Evolutionary conservation across 2,113 vertebrate species (phyloP), one percentile per base, ranked within the genome.

Genomic region (Motacilla tschutschensis): DNA sequence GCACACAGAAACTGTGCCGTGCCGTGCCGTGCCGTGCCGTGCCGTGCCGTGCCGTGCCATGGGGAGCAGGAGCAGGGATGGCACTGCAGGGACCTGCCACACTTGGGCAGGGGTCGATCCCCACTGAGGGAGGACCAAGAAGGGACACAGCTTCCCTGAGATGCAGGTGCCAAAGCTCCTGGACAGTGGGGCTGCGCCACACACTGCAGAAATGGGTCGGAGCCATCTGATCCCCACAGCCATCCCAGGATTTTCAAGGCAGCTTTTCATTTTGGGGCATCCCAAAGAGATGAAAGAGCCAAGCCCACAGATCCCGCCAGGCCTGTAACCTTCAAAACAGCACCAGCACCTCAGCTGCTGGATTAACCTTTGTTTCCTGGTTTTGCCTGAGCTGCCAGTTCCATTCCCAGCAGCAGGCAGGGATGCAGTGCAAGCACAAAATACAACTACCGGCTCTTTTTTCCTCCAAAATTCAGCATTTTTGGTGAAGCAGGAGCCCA

Each of bases 181-280:
- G 63, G 9, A 8, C 24, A 11, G 17, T 1, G 20, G 13, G 46
- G n/a, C 71, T 46, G 67, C 53, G 10, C 17, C 67, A 21, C 46
- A 2, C 1, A 1, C 31, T n/a, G n/a, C 21, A 17, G 77, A 21
- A 58, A 46, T 4, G 40, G 33, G 8, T 31, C 0, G 0, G 31
- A 44, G 38, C 67, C 29, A 0, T 14, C 33, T 8, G 8, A 33
- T 8, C 21, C 11, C 5, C 73, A 25, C 5, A 1, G 1, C 43
- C 16, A 7, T 33, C 25, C 22, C 1, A 2, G 41, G 13, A 9
- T 71, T 48, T 54, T 48, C 53, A 70, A 40, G 78, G 50, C 14
- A 35, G 38, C 12, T 87, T 53, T 44, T 40, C 4, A 6, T 74
- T 78, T 62, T 12, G 53, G 18, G 21, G 14, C 8, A 44, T 60